phyloP scores from a whole-genome alignment of 2,797 vertebrate species.

The Centroberyx gerrardi region DNA sequence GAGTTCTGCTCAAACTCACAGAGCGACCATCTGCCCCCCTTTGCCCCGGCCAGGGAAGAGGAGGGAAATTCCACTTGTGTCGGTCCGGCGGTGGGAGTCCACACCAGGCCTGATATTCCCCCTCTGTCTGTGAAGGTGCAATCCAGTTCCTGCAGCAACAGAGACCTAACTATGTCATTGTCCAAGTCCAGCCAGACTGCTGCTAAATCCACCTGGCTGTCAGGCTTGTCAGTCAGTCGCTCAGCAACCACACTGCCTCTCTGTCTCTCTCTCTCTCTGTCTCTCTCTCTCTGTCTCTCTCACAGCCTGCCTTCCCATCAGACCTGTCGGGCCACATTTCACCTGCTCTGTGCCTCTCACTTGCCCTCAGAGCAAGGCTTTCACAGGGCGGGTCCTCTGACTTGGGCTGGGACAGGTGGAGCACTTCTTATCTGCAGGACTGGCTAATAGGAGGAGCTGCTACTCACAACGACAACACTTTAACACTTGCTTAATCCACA shows the following conservation, averaged over 20 bases:
- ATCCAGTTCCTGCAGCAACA: constrained; percentile 44
- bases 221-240: constrained; percentile 61
- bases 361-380: constrained; percentile 47
- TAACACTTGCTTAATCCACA: not conserved
- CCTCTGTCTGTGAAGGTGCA: constrained; percentile 48
- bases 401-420: constrained; percentile 68
- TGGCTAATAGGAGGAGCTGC: constrained; percentile 31
- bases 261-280: constrained; percentile 4
- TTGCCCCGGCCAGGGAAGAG: constrained; percentile 60
- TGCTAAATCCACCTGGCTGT: constrained; percentile 56
- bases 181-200: constrained; percentile 36
- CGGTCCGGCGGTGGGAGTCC: constrained; percentile 48
- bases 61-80: constrained; percentile 74
- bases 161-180: constrained; percentile 56
- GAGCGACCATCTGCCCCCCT: constrained; percentile 71
- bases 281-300: constrained; percentile 17
- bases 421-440: constrained; percentile 46
- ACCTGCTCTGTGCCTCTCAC: constrained; percentile 51
- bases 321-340: constrained; percentile 85
- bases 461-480: not conserved
- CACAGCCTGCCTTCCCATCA: constrained; percentile 68
- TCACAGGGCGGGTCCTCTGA: constrained; percentile 66
- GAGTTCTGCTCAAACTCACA: constrained; percentile 75
- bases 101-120: constrained; percentile 23
- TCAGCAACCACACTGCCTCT: constrained; percentile 43